These are phyloP conservation scores for Chaenocephalus aceratus DNA, from an alignment of 2,113 vertebrate genomes.

Conservation along the genomic window DNA sequence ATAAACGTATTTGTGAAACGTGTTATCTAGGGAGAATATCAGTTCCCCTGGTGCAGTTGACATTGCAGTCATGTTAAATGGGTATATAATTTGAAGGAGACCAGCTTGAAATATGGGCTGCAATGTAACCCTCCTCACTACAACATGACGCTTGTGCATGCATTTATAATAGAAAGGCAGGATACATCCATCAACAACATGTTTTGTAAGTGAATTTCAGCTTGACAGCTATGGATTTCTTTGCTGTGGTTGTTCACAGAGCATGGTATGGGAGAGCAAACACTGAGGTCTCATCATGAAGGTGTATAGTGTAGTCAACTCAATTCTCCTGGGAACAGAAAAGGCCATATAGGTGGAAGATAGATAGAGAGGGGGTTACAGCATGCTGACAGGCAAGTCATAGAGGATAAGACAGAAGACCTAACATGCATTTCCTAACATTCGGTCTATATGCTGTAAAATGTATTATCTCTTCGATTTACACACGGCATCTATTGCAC, in stretches of 20 bases:
- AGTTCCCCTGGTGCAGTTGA: too few species aligned
- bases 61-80: too few species aligned
- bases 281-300: neutral
- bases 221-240: conserved; percentile 5
- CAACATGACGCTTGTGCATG: too few species aligned
- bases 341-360: neutral
- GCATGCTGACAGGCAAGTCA: conserved; percentile 29
- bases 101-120: too few species aligned
- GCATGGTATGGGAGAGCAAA: neutral
- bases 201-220: neutral
- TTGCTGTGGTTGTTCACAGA: neutral
- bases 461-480: too few species aligned
- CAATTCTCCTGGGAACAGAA: conserved; percentile 7
- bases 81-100: too few species aligned
- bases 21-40: too few species aligned
- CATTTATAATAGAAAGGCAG: neutral
- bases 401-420: conserved; percentile 9
- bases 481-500: too few species aligned
- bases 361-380: conserved; percentile 13
- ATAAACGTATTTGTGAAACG: too few species aligned
- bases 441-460: too few species aligned
- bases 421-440: too few species aligned
- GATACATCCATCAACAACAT: neutral
- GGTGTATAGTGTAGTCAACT: neutral
- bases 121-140: too few species aligned